Percentiles rank a stretch among this genome's conserved stretches.
phyloP scores from a whole-genome alignment of 1,140 invertebrate species.

The Bathynomus jamesi region DNA sequence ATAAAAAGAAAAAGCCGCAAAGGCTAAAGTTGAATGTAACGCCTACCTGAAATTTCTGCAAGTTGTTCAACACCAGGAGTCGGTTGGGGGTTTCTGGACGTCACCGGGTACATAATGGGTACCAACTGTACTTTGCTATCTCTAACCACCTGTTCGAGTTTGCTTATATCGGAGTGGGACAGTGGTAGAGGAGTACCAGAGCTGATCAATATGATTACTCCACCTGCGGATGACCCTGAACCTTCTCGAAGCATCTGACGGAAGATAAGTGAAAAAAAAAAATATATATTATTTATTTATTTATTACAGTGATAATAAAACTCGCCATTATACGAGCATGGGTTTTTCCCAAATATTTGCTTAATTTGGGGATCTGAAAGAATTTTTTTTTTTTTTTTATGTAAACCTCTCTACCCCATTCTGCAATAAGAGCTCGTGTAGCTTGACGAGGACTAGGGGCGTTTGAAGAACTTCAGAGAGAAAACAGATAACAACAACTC shows the following conservation, averaged over 20 bases:
- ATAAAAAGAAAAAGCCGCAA: background rate
- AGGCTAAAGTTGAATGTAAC: background rate
- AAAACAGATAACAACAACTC: too few relatives aligned
- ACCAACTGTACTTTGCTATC: slow-evolving; percentile 22
- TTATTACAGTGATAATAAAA: too few relatives aligned
- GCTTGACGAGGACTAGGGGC: too few relatives aligned
- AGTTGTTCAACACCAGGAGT: slow-evolving; percentile 24
- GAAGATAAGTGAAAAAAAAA: too few relatives aligned
- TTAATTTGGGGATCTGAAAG: background rate
- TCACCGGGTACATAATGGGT: slow-evolving; percentile 32
- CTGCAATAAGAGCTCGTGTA: background rate
- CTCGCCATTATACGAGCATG: background rate
- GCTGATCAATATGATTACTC: slow-evolving; percentile 30
- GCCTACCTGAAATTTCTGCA: slow-evolving; percentile 31
- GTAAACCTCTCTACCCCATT: background rate
- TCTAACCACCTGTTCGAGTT: slow-evolving; percentile 19
- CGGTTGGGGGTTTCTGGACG: slow-evolving; percentile 21
- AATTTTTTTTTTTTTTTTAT: background rate
- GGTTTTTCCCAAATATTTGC: background rate
- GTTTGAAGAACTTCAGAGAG: too few relatives aligned
- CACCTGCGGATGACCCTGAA: slow-evolving; percentile 16
- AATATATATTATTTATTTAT: too few relatives aligned
- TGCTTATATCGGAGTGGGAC: slow-evolving; percentile 17
- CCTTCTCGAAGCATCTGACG: slow-evolving; percentile 25
- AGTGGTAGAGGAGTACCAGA: slow-evolving; percentile 26